Base-by-base conservation (phyloP, 2,888 invertebrate species). In the Lochmaea crataegi region DNA sequence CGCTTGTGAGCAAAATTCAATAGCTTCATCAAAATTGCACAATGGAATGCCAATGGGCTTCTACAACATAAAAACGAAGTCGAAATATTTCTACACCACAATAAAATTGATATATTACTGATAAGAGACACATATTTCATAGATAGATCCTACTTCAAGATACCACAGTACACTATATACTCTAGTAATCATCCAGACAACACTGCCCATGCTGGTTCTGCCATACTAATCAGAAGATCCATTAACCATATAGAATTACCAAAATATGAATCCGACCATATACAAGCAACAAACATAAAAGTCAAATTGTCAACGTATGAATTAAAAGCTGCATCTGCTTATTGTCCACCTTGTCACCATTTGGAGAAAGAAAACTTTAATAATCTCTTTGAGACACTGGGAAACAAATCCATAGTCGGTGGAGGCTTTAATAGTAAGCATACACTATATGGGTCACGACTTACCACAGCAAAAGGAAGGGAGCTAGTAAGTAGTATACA, bases 271-370 rank as follows among this genome's bases (percentile, higher is more conserved):
- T 38, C 6, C 11, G 45, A 66, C 16, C n/a, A 51, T 41, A 32
- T 51, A 11, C 70, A 66, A 72, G 68, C 61, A 14, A 67, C 65
- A 45, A 41, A 5, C 18, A 51, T 57, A 61, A 38, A 66, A 45
- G 48, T 65, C 2, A 48, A 45, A 4, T 4, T 26, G 26, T 16
- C 26, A 58, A 3, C 63, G n/a, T 68, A 57, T 58, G 65, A 53
- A 32, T 1, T 56, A 42, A 58, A 26, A 38, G 26, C 68, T 16
- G 45, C 73, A 42, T 56, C 76, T 22, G 69, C 63, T 12, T 60
- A 82, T 45, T 80, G 76, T n/a, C 79, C 79, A 6, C 79, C 80
- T 1, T 78, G 76, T 16, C 76, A 80, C 51, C 70, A 61, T 48
- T 72, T 79, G 18, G 74, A 75, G 63, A 60, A 74, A 32, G 71